Percentiles rank a stretch among this genome's conserved stretches.
Conservation (phyloP, 2,888 invertebrate genomes). For the Hesperia comma region DNA sequence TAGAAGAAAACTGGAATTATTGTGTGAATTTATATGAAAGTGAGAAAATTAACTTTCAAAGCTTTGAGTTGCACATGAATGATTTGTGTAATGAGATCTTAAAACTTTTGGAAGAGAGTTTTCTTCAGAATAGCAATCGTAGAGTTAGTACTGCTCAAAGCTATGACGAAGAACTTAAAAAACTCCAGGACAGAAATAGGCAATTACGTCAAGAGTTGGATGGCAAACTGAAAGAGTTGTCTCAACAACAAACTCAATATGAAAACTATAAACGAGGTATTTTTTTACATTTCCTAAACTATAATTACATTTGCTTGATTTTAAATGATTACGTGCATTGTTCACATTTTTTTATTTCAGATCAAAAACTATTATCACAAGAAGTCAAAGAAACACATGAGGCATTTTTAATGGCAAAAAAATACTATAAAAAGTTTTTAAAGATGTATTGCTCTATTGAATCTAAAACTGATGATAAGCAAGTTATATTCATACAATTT, state of each 20-base stretch:
- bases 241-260: constrained; percentile 60
- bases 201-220: constrained; percentile 62
- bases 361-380: constrained; percentile 67
- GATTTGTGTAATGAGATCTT: constrained; percentile 50
- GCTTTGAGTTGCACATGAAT: constrained; percentile 53
- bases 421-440: constrained; percentile 72
- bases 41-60: constrained; percentile 48
- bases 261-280: constrained; percentile 68
- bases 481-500: constrained; percentile 70
- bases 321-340: no score
- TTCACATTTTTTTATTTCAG: no score
- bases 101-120: constrained; percentile 55
- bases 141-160: constrained; percentile 46
- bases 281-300: not conserved
- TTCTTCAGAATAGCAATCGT: constrained; percentile 51
- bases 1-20: constrained; percentile 60
- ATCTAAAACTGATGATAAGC: constrained; percentile 54
- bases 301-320: not conserved
- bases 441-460: constrained; percentile 74
- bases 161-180: constrained; percentile 63
- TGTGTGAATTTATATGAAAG: constrained; percentile 47
- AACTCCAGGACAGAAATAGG: constrained; percentile 62
- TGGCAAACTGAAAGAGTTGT: constrained; percentile 56
- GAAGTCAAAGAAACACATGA: constrained; percentile 78
- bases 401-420: constrained; percentile 77